phyloP scores from a whole-genome alignment of 2,113 vertebrate species.

The Spheniscus mendiculus region DNA sequence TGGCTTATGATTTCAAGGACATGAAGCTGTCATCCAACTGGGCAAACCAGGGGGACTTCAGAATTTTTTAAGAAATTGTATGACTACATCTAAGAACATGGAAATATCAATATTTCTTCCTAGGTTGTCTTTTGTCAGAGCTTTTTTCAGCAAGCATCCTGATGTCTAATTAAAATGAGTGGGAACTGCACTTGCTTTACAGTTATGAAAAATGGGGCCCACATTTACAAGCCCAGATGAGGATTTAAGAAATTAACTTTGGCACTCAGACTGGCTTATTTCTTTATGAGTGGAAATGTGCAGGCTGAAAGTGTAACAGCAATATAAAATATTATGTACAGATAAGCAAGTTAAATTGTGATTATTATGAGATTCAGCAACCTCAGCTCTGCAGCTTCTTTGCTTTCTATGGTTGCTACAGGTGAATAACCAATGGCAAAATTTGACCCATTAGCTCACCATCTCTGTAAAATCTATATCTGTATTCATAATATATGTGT shows the following conservation, averaged over 20 bases:
- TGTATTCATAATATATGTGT: neutral
- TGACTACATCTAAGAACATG: neutral
- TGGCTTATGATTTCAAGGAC: neutral
- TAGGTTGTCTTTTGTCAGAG: neutral
- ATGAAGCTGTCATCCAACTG: neutral
- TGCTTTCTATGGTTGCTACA: neutral
- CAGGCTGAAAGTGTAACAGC: neutral
- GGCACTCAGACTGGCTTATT: neutral
- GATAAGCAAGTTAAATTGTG: neutral
- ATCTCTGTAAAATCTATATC: neutral
- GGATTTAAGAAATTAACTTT: neutral
- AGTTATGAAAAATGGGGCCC: neutral
- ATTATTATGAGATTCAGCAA: neutral
- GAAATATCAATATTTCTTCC: neutral
- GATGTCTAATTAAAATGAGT: neutral
- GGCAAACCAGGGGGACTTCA: neutral
- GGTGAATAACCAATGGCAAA: neutral
- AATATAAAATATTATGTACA: neutral
- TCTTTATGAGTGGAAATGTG: neutral
- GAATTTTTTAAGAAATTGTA: neutral
- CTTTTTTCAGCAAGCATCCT: neutral
- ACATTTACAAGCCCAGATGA: neutral
- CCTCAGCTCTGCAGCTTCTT: neutral
- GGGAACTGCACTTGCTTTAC: neutral
- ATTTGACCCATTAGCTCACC: neutral